phyloP scores from a whole-genome alignment of 1,140 invertebrate species.

The Teleopsis dalmanni region DNA sequence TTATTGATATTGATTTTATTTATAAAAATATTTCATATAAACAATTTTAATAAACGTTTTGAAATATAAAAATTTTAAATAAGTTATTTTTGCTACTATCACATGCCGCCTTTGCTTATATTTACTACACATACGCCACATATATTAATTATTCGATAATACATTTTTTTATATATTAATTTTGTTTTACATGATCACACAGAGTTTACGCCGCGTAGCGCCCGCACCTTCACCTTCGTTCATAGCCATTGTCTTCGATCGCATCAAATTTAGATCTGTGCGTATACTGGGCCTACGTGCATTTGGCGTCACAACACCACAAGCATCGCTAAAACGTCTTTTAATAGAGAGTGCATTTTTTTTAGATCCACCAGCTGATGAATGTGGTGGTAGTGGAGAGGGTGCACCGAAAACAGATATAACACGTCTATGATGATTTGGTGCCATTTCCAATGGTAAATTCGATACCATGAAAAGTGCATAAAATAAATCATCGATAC shows the following conservation, averaged over 20 bases:
- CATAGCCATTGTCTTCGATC: constrained; percentile 67
- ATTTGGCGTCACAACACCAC: constrained; percentile 76
- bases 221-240: constrained; percentile 51
- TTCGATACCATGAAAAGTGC: constrained; percentile 72
- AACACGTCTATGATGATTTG: constrained; percentile 70
- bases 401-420: constrained; percentile 62
- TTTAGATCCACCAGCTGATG: constrained; percentile 57
- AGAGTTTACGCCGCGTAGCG: constrained; percentile 32
- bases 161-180: no score
- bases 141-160: no score
- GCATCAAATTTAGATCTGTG: constrained; percentile 77
- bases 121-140: no score
- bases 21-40: no score
- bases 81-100: no score
- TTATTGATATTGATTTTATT: no score
- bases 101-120: no score
- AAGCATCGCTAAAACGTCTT: constrained; percentile 70
- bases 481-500: constrained; percentile 74
- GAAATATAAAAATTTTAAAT: no score
- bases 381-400: constrained; percentile 60
- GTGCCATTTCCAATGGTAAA: constrained; percentile 79
- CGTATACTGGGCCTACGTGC: constrained; percentile 73
- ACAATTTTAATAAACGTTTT: no score
- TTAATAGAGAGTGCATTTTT: constrained; percentile 71
- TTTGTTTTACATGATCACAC: constrained; percentile 35